These are phyloP conservation scores for Sipha flava DNA, from an alignment of 1,140 invertebrate species.

Conservation along the genomic window DNA sequence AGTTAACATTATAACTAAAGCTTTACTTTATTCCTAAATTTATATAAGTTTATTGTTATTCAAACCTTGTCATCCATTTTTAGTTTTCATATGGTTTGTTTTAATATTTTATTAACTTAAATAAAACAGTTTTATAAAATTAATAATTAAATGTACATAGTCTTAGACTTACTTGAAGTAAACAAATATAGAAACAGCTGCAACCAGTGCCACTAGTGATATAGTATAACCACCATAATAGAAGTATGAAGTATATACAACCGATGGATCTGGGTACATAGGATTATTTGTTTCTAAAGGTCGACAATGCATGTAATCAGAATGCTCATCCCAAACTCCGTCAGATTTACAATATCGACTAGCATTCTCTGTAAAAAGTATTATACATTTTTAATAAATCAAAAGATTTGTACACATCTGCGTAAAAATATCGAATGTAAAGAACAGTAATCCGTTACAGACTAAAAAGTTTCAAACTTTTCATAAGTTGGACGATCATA, in stretches of 20 bases:
- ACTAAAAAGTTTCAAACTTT: no score
- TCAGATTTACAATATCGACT: constrained; percentile 56
- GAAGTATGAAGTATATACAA: constrained; percentile 55
- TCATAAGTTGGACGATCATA: no score
- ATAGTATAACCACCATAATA: constrained; percentile 68
- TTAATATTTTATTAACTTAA: not conserved
- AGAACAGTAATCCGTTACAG: no score
- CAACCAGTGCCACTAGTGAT: constrained; percentile 63
- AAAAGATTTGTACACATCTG: no score
- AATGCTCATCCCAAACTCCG: constrained; percentile 60
- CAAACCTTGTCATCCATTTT: no score
- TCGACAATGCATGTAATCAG: constrained; percentile 51
- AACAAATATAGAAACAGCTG: constrained; percentile 70
- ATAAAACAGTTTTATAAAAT: not conserved
- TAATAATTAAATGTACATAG: no score
- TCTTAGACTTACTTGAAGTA: constrained; percentile 67
- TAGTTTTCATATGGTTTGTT: no score
- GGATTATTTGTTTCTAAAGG: not conserved
- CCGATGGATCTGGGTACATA: constrained; percentile 42
- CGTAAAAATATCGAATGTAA: no score
- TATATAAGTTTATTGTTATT: no score
- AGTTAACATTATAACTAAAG: no score
- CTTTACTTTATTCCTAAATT: no score
- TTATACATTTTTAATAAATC: not conserved
- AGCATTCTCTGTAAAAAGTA: constrained; percentile 63